These are phyloP conservation scores for Euura lappo DNA, from an alignment of 1,140 invertebrate genomes.

Conservation along the genomic window DNA sequence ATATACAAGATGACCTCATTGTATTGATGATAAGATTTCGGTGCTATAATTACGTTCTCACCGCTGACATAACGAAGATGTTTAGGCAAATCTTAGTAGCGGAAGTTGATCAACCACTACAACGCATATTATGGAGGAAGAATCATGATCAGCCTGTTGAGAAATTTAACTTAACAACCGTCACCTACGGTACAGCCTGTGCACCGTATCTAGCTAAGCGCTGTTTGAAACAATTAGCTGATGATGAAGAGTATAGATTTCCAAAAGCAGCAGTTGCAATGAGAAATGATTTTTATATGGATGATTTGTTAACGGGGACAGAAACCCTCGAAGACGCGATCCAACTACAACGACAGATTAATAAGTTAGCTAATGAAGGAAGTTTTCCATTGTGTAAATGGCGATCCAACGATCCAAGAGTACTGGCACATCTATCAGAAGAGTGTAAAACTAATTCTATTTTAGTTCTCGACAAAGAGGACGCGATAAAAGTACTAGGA, in stretches of 20 bases:
- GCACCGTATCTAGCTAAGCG: slow-evolving; percentile 19
- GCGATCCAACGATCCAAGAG: slow-evolving; percentile 34
- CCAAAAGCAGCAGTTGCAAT: neutral
- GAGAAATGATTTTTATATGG: slow-evolving; percentile 39
- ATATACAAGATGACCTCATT: too few species aligned
- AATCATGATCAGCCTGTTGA: slow-evolving; percentile 17
- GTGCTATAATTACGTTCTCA: too few species aligned
- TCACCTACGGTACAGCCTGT: slow-evolving; percentile 25
- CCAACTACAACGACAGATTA: slow-evolving; percentile 25
- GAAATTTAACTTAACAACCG: slow-evolving; percentile 24
- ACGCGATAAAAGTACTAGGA: slow-evolving; percentile 35
- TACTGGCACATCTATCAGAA: slow-evolving; percentile 34
- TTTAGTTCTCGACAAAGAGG: slow-evolving; percentile 20
- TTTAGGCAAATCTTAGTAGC: slow-evolving; percentile 23
- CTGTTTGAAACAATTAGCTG: slow-evolving; percentile 11
- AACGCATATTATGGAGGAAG: slow-evolving; percentile 46
- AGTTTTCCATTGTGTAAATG: slow-evolving; percentile 37
- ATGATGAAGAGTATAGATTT: slow-evolving; percentile 9
- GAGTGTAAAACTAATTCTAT: slow-evolving; percentile 11
- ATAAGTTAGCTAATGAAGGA: slow-evolving; percentile 20
- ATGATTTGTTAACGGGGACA: slow-evolving; percentile 37
- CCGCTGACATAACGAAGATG: slow-evolving; percentile 23
- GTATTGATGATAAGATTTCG: too few species aligned
- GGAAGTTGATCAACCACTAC: slow-evolving; percentile 22
- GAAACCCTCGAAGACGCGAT: slow-evolving; percentile 16